Conservation (phyloP, 2,113 vertebrate genomes). For the Oxyura jamaicensis region DNA sequence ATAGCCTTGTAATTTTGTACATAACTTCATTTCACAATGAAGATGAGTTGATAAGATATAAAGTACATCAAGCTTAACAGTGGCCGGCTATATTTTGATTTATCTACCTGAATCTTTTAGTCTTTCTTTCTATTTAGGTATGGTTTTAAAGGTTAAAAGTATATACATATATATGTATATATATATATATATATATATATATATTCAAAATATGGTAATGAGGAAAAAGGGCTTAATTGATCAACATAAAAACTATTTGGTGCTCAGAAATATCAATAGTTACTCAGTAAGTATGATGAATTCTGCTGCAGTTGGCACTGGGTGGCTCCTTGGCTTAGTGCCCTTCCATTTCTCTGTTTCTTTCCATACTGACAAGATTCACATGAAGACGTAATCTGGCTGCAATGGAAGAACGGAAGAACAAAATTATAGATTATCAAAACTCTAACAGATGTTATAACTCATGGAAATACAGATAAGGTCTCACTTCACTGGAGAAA, state of each 20-base stretch:
- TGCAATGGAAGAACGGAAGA: neutral
- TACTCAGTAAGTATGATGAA: neutral
- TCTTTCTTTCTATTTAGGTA: neutral
- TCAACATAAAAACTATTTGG: neutral
- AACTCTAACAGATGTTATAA: neutral
- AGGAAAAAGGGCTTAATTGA: neutral
- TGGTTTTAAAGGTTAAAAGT: neutral
- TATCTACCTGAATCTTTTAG: neutral
- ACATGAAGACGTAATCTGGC: neutral
- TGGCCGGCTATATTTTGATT: neutral
- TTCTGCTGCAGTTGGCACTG: neutral
- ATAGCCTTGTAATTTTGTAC: neutral
- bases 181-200: too few relatives aligned
- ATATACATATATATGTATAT: neutral
- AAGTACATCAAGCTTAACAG: neutral
- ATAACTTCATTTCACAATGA: neutral
- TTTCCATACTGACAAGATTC: neutral
- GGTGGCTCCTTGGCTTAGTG: neutral
- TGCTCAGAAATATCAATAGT: neutral
- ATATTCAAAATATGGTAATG: neutral
- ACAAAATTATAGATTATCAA: neutral
- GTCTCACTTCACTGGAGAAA: neutral
- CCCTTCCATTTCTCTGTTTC: neutral
- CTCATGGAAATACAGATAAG: neutral
- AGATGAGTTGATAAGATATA: neutral